Percentiles rank a stretch among this genome's conserved stretches.
phyloP scores from a whole-genome alignment of 1,140 invertebrate species.

The Drosophila jambulina region DNA sequence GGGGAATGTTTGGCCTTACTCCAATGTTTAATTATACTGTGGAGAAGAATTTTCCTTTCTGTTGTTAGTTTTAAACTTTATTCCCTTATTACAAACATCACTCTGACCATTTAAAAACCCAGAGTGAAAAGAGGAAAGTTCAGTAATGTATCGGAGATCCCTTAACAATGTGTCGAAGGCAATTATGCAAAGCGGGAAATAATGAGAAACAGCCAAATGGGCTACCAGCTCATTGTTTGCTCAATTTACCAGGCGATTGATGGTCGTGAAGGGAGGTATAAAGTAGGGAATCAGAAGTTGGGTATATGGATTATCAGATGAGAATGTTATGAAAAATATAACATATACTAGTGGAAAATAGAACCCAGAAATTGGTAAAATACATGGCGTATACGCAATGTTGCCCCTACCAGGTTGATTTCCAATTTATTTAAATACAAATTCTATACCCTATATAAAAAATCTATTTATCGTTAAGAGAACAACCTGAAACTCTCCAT shows the following conservation, averaged over 20 bases:
- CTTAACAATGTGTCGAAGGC: slow-evolving; percentile 33
- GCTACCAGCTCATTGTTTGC: slow-evolving; percentile 41
- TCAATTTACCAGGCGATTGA: slow-evolving; percentile 42
- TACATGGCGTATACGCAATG: neutral
- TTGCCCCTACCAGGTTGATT: neutral
- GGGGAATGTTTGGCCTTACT: neutral
- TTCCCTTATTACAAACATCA: neutral
- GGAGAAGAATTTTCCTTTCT: neutral
- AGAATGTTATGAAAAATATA: neutral
- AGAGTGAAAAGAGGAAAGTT: neutral
- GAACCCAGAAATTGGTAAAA: neutral
- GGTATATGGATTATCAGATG: slow-evolving; percentile 2
- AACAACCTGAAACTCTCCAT: neutral
- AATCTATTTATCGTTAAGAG: no score
- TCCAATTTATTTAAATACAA: neutral
- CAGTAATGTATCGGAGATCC: neutral
- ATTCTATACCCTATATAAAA: neutral
- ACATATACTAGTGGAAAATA: neutral
- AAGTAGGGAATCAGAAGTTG: neutral
- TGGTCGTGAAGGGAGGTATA: neutral
- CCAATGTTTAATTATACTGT: neutral
- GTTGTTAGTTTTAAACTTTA: neutral
- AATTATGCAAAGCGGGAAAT: slow-evolving; percentile 67
- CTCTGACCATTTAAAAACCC: neutral
- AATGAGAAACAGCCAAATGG: slow-evolving; percentile 51